phyloP scores from a whole-genome alignment of 1,140 invertebrate genomes.

The Babylonia areolata region DNA sequence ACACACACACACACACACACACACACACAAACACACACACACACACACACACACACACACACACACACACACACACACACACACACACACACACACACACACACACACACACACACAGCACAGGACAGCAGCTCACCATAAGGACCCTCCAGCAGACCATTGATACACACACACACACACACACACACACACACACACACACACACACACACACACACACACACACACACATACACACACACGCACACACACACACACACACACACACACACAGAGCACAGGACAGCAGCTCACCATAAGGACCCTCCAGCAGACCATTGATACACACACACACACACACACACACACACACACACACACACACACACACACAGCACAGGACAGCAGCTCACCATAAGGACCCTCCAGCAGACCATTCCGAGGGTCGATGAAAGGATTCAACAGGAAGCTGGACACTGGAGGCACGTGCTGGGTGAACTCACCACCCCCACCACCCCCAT shows the following conservation, averaged over 20 bases:
- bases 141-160: too few relatives aligned
- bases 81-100: too few relatives aligned
- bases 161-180: neutral
- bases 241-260: neutral
- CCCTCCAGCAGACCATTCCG: slow-evolving; percentile 67
- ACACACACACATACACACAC: neutral
- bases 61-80: too few relatives aligned
- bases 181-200: neutral
- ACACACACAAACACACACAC: neutral
- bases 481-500: neutral
- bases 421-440: slow-evolving; percentile 60
- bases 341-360: neutral
- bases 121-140: too few relatives aligned
- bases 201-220: neutral
- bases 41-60: too few relatives aligned
- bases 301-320: too few relatives aligned
- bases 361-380: slow-evolving; percentile 24
- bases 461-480: slow-evolving; percentile 43
- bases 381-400: slow-evolving; percentile 65
- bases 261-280: too few relatives aligned
- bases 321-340: neutral
- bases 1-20: slow-evolving; percentile 1
- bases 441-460: slow-evolving; percentile 58
- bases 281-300: too few relatives aligned
- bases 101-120: too few relatives aligned